These are phyloP conservation scores for Spondyliosoma cantharus DNA, from an alignment of 2,797 vertebrate species.

Conservation along the genomic window DNA sequence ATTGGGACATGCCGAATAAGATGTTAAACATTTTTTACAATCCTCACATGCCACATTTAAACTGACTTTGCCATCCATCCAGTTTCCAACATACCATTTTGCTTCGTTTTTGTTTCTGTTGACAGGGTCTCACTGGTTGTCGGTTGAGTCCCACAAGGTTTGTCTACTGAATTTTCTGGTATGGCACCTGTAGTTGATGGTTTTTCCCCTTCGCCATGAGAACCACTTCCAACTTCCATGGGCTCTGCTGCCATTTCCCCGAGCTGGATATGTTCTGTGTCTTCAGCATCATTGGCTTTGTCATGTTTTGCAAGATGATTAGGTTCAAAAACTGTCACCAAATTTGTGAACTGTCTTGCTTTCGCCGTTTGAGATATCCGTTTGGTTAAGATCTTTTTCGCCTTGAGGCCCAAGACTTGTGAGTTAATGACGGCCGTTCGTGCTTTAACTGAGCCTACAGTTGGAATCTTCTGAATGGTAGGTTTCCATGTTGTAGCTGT, in stretches of 20 bases:
- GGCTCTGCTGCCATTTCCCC: not conserved
- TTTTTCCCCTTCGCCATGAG: not conserved
- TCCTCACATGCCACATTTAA: not conserved
- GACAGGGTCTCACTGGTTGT: not conserved
- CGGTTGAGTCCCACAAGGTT: not conserved
- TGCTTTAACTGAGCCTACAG: conserved; percentile 7
- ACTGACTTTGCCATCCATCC: not conserved
- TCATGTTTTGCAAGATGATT: not conserved
- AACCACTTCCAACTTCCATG: conserved; percentile 4
- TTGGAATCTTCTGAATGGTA: not conserved
- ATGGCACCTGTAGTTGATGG: not conserved
- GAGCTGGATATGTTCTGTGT: not conserved
- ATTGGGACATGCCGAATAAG: no score
- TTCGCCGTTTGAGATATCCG: not conserved
- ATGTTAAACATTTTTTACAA: no score
- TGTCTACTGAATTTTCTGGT: not conserved
- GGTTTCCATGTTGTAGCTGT: not conserved
- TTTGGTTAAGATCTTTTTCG: conserved; percentile 15
- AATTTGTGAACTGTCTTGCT: not conserved
- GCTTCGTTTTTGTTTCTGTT: not conserved
- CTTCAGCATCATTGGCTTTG: not conserved
- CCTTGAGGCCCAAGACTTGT: conserved; percentile 44
- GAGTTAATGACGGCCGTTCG: not conserved
- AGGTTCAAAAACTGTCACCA: not conserved
- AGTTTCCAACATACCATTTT: conserved; percentile 32